These are phyloP conservation scores for Dermatemys mawii DNA, from an alignment of 2,113 vertebrate species.

Conservation along the genomic window DNA sequence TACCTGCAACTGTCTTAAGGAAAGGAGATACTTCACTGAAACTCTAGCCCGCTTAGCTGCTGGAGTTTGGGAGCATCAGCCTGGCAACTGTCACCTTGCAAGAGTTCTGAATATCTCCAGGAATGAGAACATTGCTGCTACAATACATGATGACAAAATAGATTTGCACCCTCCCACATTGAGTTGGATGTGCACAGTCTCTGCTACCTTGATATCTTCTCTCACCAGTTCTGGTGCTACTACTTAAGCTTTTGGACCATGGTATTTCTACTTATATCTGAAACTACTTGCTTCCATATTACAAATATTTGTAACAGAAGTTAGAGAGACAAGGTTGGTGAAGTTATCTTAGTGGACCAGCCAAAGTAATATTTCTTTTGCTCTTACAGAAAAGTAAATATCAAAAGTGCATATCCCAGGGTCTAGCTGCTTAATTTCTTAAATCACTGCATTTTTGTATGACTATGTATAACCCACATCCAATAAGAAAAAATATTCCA, in stretches of 20 bases:
- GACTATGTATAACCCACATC: too few relatives aligned
- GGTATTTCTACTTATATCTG: background rate
- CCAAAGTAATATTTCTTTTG: background rate
- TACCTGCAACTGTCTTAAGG: background rate
- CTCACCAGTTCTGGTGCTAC: background rate
- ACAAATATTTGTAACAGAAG: background rate
- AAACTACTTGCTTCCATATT: background rate
- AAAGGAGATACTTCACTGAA: background rate
- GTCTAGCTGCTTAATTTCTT: slow-evolving; percentile 8
- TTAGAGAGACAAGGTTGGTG: background rate
- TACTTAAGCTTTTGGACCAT: background rate
- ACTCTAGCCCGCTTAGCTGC: too few relatives aligned
- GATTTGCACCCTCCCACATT: background rate
- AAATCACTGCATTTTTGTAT: too few relatives aligned
- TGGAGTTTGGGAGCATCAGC: too few relatives aligned
- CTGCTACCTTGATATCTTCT: background rate
- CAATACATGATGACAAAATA: background rate
- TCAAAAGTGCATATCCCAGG: background rate
- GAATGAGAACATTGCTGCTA: background rate
- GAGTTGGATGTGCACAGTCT: too few relatives aligned
- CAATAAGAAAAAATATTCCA: background rate
- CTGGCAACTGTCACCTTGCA: too few relatives aligned
- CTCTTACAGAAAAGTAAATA: too few relatives aligned
- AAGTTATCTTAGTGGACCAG: background rate
- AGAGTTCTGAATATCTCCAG: too few relatives aligned